Evolutionary conservation across 2,113 vertebrate species (phyloP).

Genomic region (Paramisgurnus dabryanus): DNA sequence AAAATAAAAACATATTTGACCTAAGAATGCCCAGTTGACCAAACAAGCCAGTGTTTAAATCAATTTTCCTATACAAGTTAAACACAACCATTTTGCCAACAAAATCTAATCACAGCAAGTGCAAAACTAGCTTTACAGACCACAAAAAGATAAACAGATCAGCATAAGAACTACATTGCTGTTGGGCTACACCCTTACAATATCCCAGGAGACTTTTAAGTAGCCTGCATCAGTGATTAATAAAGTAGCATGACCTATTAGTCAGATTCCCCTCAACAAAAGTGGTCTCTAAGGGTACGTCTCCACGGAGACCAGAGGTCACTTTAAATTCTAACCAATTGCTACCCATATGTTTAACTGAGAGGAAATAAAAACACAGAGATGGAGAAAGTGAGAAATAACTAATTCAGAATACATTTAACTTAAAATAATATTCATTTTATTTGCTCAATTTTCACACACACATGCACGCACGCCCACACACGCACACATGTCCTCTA

Average conservation of each 20-base stretch:
- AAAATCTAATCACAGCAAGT: not conserved
- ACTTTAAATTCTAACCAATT: not conserved
- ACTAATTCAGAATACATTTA: no score
- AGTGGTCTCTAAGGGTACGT: conserved; percentile 21
- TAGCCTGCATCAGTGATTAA: conserved; percentile 24
- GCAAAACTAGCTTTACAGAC: not conserved
- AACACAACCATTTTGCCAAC: no score
- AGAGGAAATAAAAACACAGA: not conserved
- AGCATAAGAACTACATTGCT: not conserved
- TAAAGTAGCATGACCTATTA: conserved; percentile 5
- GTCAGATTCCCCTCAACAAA: not conserved
- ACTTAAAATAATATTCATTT: no score
- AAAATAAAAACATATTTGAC: no score
- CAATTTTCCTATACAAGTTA: no score
- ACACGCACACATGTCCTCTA: not conserved
- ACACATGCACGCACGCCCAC: not conserved
- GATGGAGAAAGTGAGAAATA: no score
- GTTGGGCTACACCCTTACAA: not conserved
- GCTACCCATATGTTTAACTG: conserved; percentile 3
- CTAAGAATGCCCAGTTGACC: no score
- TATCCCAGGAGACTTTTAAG: not conserved
- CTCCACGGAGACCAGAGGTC: conserved; percentile 31
- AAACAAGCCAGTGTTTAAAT: no score
- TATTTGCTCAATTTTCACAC: no score
- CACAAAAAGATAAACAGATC: not conserved